Base-by-base conservation (phyloP, 2,797 vertebrate genomes). In the Sebastes itinus region DNA sequence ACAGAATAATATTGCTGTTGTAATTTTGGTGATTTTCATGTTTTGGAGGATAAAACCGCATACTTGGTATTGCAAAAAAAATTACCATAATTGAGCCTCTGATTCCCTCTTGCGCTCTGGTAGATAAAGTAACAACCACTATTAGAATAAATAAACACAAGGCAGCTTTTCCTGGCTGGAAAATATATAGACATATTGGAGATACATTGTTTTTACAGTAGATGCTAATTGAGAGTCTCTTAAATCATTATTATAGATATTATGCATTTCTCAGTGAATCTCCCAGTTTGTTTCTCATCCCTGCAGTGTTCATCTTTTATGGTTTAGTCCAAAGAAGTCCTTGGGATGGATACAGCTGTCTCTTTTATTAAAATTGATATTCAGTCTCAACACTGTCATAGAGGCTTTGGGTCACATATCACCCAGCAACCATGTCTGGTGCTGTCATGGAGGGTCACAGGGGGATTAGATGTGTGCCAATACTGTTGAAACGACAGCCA, bases 381-480 rank as follows among this genome's bases (percentile, higher is more conserved):
- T 75, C 69, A 65, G 72, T 69, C 71, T 74, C 23, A 46, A 42
- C 58, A 42, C 74, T 70, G 32, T 78, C 76, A 67, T 14, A 28
- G 58, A 63, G 33, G 46, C 71, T 72, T 38, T 5, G 69, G 82
- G 64, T 82, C 82, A 78, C 42, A 42, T 52, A 59, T 85, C 83
- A 56, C 61, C 64, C 73, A 58, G 59, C 75, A 82, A 68, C 80
- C 74, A 62, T 22, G 38, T 66, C 54, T 74, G 65, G 18, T 61
- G 67, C 60, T 42, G 14, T 66, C 71, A 73, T 27, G 1, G 30
- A 58, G 62, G 49, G 61, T 65, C 70, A 56, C 42, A 23, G 25
- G 61, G 58, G 49, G 61, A 69, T 56, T 59, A 60, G 32, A 62
- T 61, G 52, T 58, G 35, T 59, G 16, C 6, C 22, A 28, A 32